These are phyloP conservation scores for Lasioglossum vierecki DNA, from an alignment of 2,888 invertebrate species.

Conservation along the genomic window DNA sequence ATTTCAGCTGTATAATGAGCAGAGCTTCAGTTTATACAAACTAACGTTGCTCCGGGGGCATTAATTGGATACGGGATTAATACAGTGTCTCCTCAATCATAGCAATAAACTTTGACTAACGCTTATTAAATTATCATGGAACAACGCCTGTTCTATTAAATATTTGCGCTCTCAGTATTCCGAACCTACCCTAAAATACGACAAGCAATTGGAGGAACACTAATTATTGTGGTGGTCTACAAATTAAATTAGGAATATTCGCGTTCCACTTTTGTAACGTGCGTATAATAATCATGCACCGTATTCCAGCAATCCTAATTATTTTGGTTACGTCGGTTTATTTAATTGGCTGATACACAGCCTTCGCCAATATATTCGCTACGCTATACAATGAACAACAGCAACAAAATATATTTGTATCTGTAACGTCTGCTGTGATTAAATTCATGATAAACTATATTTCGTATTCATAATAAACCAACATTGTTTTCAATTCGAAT, in stretches of 20 bases:
- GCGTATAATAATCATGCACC: not conserved
- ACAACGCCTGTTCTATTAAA: not conserved
- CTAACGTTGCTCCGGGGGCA: not conserved
- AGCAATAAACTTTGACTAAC: not conserved
- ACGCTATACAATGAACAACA: not conserved
- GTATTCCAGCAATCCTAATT: not conserved
- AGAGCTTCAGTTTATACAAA: not conserved
- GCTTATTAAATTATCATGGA: not conserved
- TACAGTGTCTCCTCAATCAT: not conserved
- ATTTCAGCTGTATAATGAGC: not conserved
- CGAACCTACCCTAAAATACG: not conserved
- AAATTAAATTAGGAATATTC: not conserved
- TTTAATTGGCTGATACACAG: not conserved
- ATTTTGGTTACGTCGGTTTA: not conserved
- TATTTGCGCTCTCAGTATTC: not conserved
- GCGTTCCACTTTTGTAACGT: not conserved
- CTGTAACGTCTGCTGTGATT: not conserved
- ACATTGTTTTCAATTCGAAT: not conserved
- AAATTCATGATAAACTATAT: not conserved
- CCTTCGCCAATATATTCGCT: not conserved
- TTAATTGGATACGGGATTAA: conserved; percentile 3
- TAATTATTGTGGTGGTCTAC: not conserved
- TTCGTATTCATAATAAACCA: not conserved
- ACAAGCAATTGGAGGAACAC: not conserved
- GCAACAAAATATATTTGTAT: not conserved